These are phyloP conservation scores for Allophyes oxyacanthae DNA, from an alignment of 2,888 invertebrate species.

Conservation along the genomic window DNA sequence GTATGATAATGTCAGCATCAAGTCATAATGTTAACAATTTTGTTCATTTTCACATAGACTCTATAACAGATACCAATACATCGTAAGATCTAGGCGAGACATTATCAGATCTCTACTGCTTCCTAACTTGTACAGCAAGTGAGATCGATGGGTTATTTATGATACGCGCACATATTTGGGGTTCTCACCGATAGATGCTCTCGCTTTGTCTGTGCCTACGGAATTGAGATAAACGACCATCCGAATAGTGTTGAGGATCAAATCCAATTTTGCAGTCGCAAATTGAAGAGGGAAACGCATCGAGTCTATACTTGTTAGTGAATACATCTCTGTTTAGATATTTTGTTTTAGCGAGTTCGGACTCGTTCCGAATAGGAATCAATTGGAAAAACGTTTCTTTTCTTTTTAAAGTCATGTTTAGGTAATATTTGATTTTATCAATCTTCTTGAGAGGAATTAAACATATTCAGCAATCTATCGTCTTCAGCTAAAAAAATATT, in stretches of 20 bases:
- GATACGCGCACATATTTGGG: constrained; percentile 61
- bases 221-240: constrained; percentile 82
- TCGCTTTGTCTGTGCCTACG: constrained; percentile 67
- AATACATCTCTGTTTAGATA: constrained; percentile 55
- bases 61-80: constrained; percentile 11
- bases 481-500: too few species aligned
- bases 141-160: constrained; percentile 66
- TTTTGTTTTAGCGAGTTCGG: constrained; percentile 52
- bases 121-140: constrained; percentile 37
- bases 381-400: too few species aligned
- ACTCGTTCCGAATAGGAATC: constrained; percentile 26
- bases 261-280: constrained; percentile 78
- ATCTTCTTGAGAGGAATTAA: too few species aligned
- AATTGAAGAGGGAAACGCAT: constrained; percentile 75
- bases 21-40: too few species aligned
- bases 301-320: constrained; percentile 60
- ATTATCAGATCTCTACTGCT: constrained; percentile 27
- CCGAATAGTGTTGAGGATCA: constrained; percentile 79
- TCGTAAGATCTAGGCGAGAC: constrained; percentile 23
- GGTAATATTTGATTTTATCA: too few species aligned
- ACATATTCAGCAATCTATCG: too few species aligned
- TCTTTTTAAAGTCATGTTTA: too few species aligned
- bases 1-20: too few species aligned
- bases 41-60: too few species aligned
- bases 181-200: constrained; percentile 63